A percentile compares a stretch with the other conserved stretches of the same genome.
phyloP scores from a whole-genome alignment of 2,113 vertebrate species.

The Paralichthys olivaceus region DNA sequence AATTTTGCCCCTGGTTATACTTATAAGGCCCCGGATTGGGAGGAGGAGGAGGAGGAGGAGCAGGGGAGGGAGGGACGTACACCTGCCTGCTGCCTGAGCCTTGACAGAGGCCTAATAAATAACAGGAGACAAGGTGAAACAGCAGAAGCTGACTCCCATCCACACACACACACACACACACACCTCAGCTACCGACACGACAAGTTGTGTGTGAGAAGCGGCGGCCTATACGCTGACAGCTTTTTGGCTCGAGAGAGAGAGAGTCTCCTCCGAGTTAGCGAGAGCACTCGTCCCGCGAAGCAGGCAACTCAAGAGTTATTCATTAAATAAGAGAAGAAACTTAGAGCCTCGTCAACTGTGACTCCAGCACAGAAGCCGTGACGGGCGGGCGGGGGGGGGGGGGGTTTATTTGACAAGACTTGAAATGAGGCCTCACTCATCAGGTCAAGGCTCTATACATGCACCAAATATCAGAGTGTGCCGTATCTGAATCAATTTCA shows the following conservation, averaged over 20 bases:
- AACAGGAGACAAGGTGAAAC: constrained; percentile 90
- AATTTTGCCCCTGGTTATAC: constrained; percentile 91
- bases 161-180: not conserved
- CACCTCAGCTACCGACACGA: not conserved
- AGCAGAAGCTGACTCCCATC: constrained; percentile 45
- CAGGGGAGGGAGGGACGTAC: constrained; percentile 54
- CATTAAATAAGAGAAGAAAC: constrained; percentile 48
- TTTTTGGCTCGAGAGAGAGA: constrained; percentile 59
- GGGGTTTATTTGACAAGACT: constrained; percentile 27
- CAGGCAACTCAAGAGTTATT: constrained; percentile 42
- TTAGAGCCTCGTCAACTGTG: constrained; percentile 30
- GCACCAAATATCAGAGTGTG: constrained; percentile 46
- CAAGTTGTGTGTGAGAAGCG: constrained; percentile 21
- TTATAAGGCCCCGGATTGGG: constrained; percentile 50
- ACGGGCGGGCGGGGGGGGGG: no score
- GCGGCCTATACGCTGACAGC: constrained; percentile 51
- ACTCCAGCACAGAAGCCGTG: not conserved
- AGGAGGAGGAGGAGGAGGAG: not conserved
- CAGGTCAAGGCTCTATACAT: constrained; percentile 25
- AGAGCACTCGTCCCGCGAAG: constrained; percentile 47
- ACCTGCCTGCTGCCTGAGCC: constrained; percentile 84
- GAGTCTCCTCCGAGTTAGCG: constrained; percentile 57
- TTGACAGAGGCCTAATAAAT: constrained; percentile 85
- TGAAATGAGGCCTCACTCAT: constrained; percentile 31
- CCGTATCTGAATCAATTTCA: constrained; percentile 59